Conservation (phyloP, 2,113 vertebrate genomes). For the Prionailurus viverrinus region DNA sequence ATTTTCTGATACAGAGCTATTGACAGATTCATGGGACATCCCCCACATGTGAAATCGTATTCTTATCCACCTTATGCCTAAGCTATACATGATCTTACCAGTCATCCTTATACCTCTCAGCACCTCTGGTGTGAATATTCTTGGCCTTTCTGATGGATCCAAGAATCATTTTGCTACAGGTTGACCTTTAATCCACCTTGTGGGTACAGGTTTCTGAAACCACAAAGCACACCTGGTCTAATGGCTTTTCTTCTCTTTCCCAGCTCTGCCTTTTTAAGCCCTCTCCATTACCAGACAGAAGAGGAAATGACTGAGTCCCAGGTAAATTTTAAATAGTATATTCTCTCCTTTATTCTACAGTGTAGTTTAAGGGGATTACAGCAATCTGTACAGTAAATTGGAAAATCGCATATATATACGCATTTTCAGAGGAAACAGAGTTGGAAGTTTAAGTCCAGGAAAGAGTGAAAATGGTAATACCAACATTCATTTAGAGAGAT, state of each 20-base stretch:
- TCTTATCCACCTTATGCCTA: not conserved
- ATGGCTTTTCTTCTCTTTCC: constrained; percentile 55
- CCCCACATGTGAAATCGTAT: not conserved
- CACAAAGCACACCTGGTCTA: not conserved
- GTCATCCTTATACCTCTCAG: not conserved
- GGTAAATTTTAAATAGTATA: constrained; percentile 64
- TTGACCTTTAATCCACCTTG: not conserved
- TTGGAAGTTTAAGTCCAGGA: constrained; percentile 58
- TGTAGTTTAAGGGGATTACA: not conserved
- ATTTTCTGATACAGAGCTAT: not conserved
- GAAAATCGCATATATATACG: not conserved
- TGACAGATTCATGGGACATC: not conserved
- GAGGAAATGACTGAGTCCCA: constrained; percentile 73
- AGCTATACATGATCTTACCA: not conserved
- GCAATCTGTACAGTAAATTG: not conserved
- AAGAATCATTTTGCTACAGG: constrained; percentile 23
- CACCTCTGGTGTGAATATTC: not conserved
- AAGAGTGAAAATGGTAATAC: constrained; percentile 14
- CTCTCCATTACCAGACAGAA: constrained; percentile 25
- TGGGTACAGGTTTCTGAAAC: constrained; percentile 20
- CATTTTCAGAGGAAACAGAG: constrained; percentile 14
- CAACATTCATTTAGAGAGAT: constrained; percentile 13
- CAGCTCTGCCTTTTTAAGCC: constrained; percentile 37
- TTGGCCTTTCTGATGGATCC: not conserved
- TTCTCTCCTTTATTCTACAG: not conserved